Conservation (phyloP, 2,113 vertebrate species). For the Psophia crepitans region DNA sequence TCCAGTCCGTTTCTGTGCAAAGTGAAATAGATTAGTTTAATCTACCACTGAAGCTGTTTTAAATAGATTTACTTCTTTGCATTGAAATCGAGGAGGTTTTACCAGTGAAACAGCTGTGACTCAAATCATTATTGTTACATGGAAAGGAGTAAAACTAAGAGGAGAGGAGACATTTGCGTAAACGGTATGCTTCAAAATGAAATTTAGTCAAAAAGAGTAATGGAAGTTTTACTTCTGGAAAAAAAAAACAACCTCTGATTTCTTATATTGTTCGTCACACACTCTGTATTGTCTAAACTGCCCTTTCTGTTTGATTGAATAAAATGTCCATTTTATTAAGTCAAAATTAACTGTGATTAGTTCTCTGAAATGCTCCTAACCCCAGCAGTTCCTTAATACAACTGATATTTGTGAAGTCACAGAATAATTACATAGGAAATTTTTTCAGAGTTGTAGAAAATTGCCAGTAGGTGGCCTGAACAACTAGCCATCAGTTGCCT, state of each 20-base stretch:
- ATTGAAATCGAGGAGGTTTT: not conserved
- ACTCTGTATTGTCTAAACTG: not conserved
- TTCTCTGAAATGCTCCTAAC: not conserved
- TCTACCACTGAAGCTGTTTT: not conserved
- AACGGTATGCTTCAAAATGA: not conserved
- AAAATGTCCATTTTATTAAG: not conserved
- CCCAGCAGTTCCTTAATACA: not conserved
- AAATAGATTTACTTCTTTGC: conserved; percentile 28
- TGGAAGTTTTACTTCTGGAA: not conserved
- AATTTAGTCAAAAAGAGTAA: not conserved
- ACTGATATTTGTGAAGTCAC: not conserved
- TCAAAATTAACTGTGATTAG: not conserved
- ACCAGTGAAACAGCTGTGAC: not conserved
- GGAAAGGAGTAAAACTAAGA: not conserved
- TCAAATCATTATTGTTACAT: not conserved
- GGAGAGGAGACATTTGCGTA: not conserved
- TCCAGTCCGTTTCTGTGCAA: conserved; percentile 20
- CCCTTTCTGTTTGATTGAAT: not conserved
- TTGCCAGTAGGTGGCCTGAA: not conserved
- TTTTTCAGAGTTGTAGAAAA: not conserved
- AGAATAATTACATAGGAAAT: not conserved
- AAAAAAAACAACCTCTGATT: rapidly evolving
- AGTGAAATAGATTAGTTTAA: conserved; percentile 56
- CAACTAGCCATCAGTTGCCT: not conserved
- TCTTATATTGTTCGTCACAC: not conserved